phyloP scores from a whole-genome alignment of 2,113 vertebrate genomes.

The Ifrita kowaldi region DNA sequence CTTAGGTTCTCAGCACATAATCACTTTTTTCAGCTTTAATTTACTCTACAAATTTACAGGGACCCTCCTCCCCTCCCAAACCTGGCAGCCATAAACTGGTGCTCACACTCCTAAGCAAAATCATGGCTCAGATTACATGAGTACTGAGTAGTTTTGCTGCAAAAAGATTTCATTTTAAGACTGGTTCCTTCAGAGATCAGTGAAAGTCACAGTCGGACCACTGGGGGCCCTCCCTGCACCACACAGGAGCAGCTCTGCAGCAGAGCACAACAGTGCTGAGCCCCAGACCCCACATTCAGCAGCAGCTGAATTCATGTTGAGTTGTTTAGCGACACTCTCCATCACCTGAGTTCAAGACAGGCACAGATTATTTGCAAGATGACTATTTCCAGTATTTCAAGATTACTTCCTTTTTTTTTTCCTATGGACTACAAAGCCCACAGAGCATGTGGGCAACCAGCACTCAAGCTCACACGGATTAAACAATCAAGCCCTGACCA shows the following conservation, averaged over 20 bases:
- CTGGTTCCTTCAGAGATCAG: not conserved
- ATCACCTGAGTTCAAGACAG: not conserved
- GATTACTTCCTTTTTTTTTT: not conserved
- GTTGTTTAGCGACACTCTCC: not conserved
- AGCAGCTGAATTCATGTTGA: not conserved
- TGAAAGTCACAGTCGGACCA: not conserved
- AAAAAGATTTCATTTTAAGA: not conserved
- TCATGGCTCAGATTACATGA: not conserved
- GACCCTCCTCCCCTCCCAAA: not conserved
- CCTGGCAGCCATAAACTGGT: not conserved
- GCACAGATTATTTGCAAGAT: not conserved
- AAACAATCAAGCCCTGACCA: not conserved
- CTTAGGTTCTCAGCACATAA: not conserved
- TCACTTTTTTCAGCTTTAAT: not conserved
- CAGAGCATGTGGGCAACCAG: not conserved
- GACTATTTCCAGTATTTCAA: not conserved
- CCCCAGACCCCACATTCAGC: not conserved
- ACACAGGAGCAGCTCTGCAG: not conserved
- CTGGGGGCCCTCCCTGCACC: slow-evolving; percentile 36
- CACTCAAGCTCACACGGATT: not conserved
- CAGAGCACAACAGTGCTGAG: not conserved
- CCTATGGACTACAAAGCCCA: not conserved
- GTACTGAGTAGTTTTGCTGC: not conserved
- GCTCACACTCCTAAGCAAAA: not conserved
- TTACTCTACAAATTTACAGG: not conserved